Percentiles rank a stretch among this genome's conserved stretches.
Conservation (phyloP, 2,797 vertebrate genomes). For the Gouania willdenowi region DNA sequence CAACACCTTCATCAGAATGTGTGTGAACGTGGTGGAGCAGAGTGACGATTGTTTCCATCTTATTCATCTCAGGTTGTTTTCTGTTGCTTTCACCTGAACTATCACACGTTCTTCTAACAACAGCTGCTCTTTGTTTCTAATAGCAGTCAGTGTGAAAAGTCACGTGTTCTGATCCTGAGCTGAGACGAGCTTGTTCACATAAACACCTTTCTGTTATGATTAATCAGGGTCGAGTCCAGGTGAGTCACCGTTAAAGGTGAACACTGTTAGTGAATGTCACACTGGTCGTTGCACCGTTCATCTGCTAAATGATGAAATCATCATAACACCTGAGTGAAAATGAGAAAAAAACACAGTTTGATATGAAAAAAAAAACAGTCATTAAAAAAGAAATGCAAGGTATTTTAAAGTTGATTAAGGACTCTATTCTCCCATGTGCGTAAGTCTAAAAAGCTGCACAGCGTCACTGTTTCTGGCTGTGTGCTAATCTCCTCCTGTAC, state of each 20-base stretch:
- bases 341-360: too few relatives aligned
- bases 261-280: constrained; percentile 20
- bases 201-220: too few relatives aligned
- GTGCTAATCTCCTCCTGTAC: too few relatives aligned
- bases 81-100: neutral
- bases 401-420: too few relatives aligned
- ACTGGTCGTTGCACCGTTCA: constrained; percentile 6
- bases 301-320: constrained; percentile 15
- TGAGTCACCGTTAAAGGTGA: constrained; percentile 41
- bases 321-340: constrained; percentile 9
- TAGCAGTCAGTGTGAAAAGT: constrained; percentile 11
- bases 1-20: constrained; percentile 55
- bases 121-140: constrained; percentile 15
- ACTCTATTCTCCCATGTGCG: too few relatives aligned
- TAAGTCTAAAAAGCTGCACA: too few relatives aligned
- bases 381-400: too few relatives aligned
- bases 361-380: too few relatives aligned
- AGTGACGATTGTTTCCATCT: too few relatives aligned
- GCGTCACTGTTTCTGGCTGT: too few relatives aligned
- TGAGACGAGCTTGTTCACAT: constrained; percentile 33
- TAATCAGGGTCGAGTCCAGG: too few relatives aligned
- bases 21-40: too few relatives aligned
- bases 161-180: constrained; percentile 42
- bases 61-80: neutral
- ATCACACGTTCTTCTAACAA: neutral